These are phyloP conservation scores for Rhaphigaster nebulosa DNA, from an alignment of 2,888 invertebrate genomes.

Conservation along the genomic window DNA sequence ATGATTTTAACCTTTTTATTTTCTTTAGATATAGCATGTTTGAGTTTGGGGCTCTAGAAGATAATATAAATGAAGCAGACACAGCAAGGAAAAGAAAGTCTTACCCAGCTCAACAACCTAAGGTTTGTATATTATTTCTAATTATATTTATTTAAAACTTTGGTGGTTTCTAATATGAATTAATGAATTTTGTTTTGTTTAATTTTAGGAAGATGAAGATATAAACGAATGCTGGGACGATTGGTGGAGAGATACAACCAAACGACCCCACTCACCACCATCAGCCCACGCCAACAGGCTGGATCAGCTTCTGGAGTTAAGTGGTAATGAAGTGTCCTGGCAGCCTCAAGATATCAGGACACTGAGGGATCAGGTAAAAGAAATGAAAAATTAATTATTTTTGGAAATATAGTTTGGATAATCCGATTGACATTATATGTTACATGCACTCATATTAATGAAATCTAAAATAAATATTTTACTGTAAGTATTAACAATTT, in stretches of 20 bases:
- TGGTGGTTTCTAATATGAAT: not conserved
- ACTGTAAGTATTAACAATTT: slow-evolving; percentile 14
- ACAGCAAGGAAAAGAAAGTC: slow-evolving; percentile 60
- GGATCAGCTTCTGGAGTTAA: slow-evolving; percentile 67
- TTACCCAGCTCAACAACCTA: slow-evolving; percentile 60
- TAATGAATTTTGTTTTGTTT: not conserved
- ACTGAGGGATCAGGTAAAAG: slow-evolving; percentile 69
- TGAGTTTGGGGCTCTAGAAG: slow-evolving; percentile 71
- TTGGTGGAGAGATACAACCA: slow-evolving; percentile 64
- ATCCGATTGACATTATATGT: not conserved
- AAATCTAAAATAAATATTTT: slow-evolving; percentile 17
- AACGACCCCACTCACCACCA: slow-evolving; percentile 64
- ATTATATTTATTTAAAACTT: not conserved
- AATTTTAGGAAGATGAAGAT: slow-evolving; percentile 71
- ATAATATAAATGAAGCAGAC: slow-evolving; percentile 57
- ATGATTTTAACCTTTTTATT: slow-evolving; percentile 28
- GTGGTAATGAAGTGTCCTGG: slow-evolving; percentile 78
- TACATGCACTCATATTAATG: not conserved
- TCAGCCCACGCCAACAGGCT: slow-evolving; percentile 65
- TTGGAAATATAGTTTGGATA: not conserved
- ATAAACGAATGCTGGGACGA: slow-evolving; percentile 68
- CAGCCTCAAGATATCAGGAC: slow-evolving; percentile 79
- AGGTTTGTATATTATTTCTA: slow-evolving; percentile 34
- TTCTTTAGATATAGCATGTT: slow-evolving; percentile 81
- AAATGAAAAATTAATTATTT: not conserved